These are phyloP conservation scores for Echeneis naucrates DNA, from an alignment of 2,797 vertebrate genomes.

Conservation along the genomic window DNA sequence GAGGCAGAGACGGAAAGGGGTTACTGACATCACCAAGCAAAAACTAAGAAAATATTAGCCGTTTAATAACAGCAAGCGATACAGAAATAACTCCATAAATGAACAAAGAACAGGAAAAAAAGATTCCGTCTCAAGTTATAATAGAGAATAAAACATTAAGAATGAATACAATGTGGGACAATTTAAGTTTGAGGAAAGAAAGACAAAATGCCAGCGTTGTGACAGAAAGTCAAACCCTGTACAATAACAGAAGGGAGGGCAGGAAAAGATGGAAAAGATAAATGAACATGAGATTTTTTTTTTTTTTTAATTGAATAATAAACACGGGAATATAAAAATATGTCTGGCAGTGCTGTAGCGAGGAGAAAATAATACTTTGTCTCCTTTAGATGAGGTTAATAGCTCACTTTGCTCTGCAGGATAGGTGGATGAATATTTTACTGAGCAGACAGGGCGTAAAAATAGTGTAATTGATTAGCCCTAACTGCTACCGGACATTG, in stretches of 20 bases:
- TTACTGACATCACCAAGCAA: slow-evolving; percentile 5
- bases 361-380: slow-evolving; percentile 28
- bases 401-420: slow-evolving; percentile 6
- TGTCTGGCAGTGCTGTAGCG: background rate
- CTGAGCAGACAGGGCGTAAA: background rate
- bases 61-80: background rate
- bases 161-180: slow-evolving; percentile 20
- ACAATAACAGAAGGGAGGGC: background rate
- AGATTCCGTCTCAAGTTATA: background rate
- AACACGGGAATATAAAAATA: slow-evolving; percentile 12
- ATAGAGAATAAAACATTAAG: background rate
- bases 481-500: background rate
- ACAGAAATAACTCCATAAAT: background rate
- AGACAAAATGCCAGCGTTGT: slow-evolving; percentile 21
- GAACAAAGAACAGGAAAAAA: background rate
- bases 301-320: slow-evolving; percentile 13
- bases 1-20: background rate
- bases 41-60: background rate
- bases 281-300: no score
- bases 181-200: background rate
- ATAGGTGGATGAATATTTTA: slow-evolving; percentile 6
- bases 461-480: background rate
- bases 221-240: slow-evolving; percentile 35
- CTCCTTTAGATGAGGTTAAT: slow-evolving; percentile 9
- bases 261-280: no score